These are phyloP conservation scores for Rhynchotus rufescens DNA, from an alignment of 2,797 vertebrate species.

Conservation along the genomic window DNA sequence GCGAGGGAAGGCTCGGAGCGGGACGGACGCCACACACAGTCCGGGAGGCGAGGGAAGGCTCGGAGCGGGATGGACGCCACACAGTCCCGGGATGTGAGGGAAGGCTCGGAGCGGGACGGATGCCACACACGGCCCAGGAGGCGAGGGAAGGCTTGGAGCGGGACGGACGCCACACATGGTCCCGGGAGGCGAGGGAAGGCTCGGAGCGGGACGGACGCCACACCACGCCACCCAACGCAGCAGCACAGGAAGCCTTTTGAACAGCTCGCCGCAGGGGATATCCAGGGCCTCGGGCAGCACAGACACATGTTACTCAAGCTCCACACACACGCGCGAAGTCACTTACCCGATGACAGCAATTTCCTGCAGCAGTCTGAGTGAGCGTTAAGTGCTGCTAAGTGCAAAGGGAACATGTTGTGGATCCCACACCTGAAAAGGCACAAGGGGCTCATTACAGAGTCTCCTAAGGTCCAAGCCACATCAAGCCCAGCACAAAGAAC, in stretches of 20 bases:
- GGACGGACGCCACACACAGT: too few relatives aligned
- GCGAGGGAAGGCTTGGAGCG: too few relatives aligned
- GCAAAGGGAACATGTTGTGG: conserved; percentile 96
- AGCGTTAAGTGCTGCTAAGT: conserved; percentile 94
- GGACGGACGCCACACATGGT: too few relatives aligned
- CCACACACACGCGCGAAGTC: not conserved
- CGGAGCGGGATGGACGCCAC: too few relatives aligned
- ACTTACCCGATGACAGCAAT: conserved; percentile 84
- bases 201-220: too few relatives aligned
- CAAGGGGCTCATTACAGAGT: not conserved
- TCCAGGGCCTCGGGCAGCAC: not conserved
- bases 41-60: too few relatives aligned
- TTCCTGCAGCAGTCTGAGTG: conserved; percentile 97
- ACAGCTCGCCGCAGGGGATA: not conserved
- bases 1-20: not conserved
- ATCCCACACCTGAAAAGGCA: conserved; percentile 88
- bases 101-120: too few relatives aligned
- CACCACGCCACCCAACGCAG: too few relatives aligned
- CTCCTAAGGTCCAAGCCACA: not conserved
- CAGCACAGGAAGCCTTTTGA: conserved; percentile 16
- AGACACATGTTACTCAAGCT: not conserved
- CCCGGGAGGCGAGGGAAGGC: too few relatives aligned
- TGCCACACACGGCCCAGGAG: too few relatives aligned
- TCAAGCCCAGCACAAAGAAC: not conserved
- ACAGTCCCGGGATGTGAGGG: too few relatives aligned